Base-by-base conservation (phyloP, 2,888 invertebrate species). In the Timandra comae region DNA sequence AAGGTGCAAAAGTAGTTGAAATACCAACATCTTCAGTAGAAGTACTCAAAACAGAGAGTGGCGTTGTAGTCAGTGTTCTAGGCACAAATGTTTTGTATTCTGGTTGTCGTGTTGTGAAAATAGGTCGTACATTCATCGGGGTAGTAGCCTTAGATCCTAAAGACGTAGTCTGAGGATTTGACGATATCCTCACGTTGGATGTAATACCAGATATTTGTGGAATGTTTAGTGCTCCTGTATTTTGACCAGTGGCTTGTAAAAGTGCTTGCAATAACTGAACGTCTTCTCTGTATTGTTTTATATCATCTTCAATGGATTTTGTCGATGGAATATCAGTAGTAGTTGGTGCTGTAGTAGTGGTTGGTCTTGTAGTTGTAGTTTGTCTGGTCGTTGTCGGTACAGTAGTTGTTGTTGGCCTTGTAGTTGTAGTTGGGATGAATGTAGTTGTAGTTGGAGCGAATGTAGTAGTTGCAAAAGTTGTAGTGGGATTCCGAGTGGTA, bases 101-200 rank as follows among this genome's bases (percentile, higher is more conserved):
- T 27, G 77, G 65, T 30, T 52, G 55, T 47, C 70, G 70, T 22
- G 70, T 68, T 29, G 71, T 65, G 42, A 70, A 81, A 4, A 81
- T 65, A 8, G 82, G 84, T 31, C 74, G 67, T 38, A 71, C 43
- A 41, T 68, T 76, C 33, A 72, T 49, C 12, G 76, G 71, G 13
- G 80, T 80, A 3, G 82, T 81, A 12, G 79, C 73, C 44, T 70
- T 78, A 22, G 78, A 73, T 12, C 62, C 65, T 41, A 75, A 38
- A 13, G 77, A 74, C 10, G 81, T 80, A 9, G 76, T 75, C 33
- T 65, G 64, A 28, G 75, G 76, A 36, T 80, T 77, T 23, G 80
- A 79, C 12, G 80, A 71, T 48, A 84, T 71, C 43, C 82, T 70
- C 13, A 84, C 75, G 43, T 81, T 81, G 27, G 84, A 82, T 12